Evolutionary conservation across 2,888 invertebrate genomes (phyloP).

Genomic region (Rhabditophanes sp.): DNA sequence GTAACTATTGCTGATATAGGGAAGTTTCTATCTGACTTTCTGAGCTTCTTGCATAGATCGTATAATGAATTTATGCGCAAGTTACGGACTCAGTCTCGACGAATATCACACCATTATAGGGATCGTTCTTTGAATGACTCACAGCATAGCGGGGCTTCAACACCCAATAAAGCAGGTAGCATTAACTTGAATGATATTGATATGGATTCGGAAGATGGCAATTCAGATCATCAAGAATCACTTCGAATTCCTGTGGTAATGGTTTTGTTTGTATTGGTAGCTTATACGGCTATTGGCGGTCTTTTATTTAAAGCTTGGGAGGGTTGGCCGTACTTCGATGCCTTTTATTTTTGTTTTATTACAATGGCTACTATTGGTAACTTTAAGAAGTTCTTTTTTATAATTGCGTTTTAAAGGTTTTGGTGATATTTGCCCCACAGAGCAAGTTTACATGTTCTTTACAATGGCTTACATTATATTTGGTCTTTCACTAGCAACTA

Average conservation of each 20-base stretch:
- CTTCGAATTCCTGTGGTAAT: slow-evolving; percentile 38
- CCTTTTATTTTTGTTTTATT: slow-evolving; percentile 44
- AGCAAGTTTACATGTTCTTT: slow-evolving; percentile 42
- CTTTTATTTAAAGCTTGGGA: slow-evolving; percentile 39
- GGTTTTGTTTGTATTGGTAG: slow-evolving; percentile 38
- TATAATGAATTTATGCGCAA: slow-evolving; percentile 37
- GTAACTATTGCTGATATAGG: slow-evolving; percentile 43
- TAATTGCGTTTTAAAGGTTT: slow-evolving; percentile 18
- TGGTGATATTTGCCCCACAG: slow-evolving; percentile 42
- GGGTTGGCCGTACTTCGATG: slow-evolving; percentile 38
- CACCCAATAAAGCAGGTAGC: slow-evolving; percentile 15
- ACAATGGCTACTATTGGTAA: slow-evolving; percentile 44
- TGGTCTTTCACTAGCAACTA: slow-evolving; percentile 41
- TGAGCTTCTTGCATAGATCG: slow-evolving; percentile 34
- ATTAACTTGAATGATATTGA: slow-evolving; percentile 38
- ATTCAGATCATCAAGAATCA: slow-evolving; percentile 16
- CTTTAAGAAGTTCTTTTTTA: not conserved
- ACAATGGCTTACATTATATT: slow-evolving; percentile 44
- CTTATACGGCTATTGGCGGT: slow-evolving; percentile 41
- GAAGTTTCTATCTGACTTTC: slow-evolving; percentile 42
- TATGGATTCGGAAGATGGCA: slow-evolving; percentile 7
- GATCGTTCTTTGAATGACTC: slow-evolving; percentile 3
- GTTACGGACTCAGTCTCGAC: slow-evolving; percentile 34
- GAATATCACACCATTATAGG: slow-evolving; percentile 25
- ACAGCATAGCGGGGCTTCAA: no score